Conservation (phyloP, 2,797 vertebrate genomes). For the Danio aesculapii region DNA sequence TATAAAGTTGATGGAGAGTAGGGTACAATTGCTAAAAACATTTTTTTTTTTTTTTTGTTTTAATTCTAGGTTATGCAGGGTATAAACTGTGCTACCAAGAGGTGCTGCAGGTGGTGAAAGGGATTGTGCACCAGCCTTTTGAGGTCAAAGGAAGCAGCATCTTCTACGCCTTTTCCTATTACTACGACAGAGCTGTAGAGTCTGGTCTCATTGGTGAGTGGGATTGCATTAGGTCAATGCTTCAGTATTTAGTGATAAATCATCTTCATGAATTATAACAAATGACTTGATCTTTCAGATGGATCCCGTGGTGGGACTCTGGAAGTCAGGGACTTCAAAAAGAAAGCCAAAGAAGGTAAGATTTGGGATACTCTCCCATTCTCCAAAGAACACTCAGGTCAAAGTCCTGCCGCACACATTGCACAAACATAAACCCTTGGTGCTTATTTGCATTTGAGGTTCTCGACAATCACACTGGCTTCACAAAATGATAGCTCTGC, state of each 20-base stretch:
- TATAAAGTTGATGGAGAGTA: not conserved
- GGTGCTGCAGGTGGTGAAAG: conserved; percentile 89
- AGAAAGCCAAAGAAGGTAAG: conserved; percentile 96
- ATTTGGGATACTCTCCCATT: conserved; percentile 55
- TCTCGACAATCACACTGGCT: conserved; percentile 69
- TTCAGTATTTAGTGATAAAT: not conserved
- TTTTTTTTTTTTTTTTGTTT: conserved; percentile 4
- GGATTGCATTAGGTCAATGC: not conserved
- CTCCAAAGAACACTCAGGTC: conserved; percentile 54
- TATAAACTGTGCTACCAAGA: conserved; percentile 95
- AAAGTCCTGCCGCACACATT: conserved; percentile 61
- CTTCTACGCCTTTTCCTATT: conserved; percentile 98
- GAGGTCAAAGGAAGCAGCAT: conserved; percentile 89
- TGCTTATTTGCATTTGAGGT: conserved; percentile 68
- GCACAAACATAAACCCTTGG: conserved; percentile 63
- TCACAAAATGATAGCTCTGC: conserved; percentile 66
- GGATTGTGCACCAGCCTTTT: conserved; percentile 90
- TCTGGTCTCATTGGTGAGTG: conserved; percentile 91
- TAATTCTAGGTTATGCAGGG: conserved; percentile 85
- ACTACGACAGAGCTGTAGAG: conserved; percentile 93
- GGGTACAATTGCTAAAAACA: not conserved
- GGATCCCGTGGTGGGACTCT: conserved; percentile 87
- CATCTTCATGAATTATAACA: not conserved
- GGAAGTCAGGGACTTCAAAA: conserved; percentile 94
- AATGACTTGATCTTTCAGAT: conserved; percentile 79